Percentiles rank a stretch among this genome's conserved stretches.
phyloP scores from a whole-genome alignment of 2,113 vertebrate genomes.

The Gasterosteus aculeatus region DNA sequence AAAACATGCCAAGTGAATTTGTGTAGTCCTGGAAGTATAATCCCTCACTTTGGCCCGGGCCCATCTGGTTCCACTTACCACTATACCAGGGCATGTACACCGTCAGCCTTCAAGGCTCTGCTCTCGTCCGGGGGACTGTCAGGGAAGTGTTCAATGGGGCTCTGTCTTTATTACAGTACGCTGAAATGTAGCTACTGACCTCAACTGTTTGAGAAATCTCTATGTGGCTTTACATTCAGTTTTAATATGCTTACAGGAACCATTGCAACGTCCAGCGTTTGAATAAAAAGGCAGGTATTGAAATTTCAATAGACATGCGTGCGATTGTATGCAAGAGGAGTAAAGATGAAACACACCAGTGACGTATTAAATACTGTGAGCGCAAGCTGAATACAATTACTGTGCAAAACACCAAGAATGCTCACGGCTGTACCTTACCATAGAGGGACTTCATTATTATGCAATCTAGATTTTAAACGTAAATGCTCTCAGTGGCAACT shows the following conservation, averaged over 20 bases:
- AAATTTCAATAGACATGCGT: neutral
- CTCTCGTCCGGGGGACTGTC: constrained; percentile 73
- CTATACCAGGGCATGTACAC: constrained; percentile 76
- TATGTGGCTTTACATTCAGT: constrained; percentile 36
- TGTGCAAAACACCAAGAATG: constrained; percentile 75
- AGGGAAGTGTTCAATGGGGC: constrained; percentile 74
- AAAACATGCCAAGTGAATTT: constrained; percentile 53
- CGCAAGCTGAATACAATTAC: constrained; percentile 66
- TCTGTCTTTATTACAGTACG: constrained; percentile 78
- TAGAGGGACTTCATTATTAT: constrained; percentile 33
- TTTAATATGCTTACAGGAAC: constrained; percentile 35
- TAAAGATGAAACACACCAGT: neutral
- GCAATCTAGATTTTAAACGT: constrained; percentile 60
- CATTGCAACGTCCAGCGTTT: neutral
- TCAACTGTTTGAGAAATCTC: constrained; percentile 61
- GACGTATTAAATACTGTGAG: neutral
- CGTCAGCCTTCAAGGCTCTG: constrained; percentile 76
- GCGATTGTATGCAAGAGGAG: neutral
- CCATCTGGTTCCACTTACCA: constrained; percentile 83
- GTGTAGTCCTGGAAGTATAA: constrained; percentile 59
- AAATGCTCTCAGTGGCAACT: constrained; percentile 80
- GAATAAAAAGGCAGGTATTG: constrained; percentile 6
- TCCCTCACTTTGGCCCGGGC: constrained; percentile 71
- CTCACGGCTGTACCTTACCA: neutral
- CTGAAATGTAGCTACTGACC: constrained; percentile 60